Base-by-base conservation (phyloP, 2,888 invertebrate species). In the Himalopsyche kuldschensis region DNA sequence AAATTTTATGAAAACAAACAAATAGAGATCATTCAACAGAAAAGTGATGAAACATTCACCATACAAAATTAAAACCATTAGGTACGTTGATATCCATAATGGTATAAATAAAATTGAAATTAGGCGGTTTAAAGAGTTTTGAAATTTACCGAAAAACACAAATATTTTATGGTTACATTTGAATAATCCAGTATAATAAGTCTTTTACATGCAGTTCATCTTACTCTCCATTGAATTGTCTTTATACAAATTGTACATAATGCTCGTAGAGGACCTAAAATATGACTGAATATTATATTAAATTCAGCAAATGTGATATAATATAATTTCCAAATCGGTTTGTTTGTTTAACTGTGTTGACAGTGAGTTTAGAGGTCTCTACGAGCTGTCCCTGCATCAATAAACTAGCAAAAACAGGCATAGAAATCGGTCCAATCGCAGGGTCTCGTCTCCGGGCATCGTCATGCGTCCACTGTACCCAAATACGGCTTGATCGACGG, bases 401-500 rank as follows among this genome's bases (percentile, higher is more conserved):
- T 30, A 32, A 27, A 32, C 31, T 27, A 32, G 75, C 31, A 30
- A 32, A 32, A 32, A 32, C 30, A 31, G 75, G 75, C 75, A 75
- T 20, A 55, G 75, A 75, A 30, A 20, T 75, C 75, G 55, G 55
- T 32, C 75, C 75, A 30, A 32, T 30, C 75, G 75, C 75, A 27
- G 75, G 75, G 75, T 30, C 75, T 75, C 75, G 31, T 32, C 80
- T 63, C 81, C 76, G 32, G 48, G 48, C 46, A 30, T 75, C 75
- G 15, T 32, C 75, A 11, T 32, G 30, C 75, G 31, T 32, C 31
- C 75, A 30, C 75, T 32, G 75, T 32, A 32, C 75, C 75, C 75
- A 30, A 78, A 69, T 86, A 86, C 86, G 86, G 86, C 86, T 86
- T 85, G 82, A 82, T 82, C 82, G 31, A 81, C 84, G 85, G 86